Percentiles rank a stretch among this genome's conserved stretches.
Evolutionary conservation across 2,113 vertebrate genomes (phyloP).

Genomic region (Cnemophilus loriae): DNA sequence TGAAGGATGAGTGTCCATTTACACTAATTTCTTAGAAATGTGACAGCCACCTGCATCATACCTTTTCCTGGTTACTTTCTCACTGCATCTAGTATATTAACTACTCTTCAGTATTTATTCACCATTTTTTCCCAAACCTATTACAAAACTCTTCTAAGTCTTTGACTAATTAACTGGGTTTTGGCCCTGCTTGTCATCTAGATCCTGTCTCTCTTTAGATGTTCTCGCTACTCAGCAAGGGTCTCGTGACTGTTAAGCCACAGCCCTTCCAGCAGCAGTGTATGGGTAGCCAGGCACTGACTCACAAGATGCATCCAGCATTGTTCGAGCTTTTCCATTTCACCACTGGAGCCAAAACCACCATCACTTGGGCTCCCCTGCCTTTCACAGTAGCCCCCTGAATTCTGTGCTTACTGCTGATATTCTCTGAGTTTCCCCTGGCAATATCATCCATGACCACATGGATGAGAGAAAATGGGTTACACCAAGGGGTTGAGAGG

Average conservation of each 20-base stretch:
- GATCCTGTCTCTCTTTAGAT: neutral
- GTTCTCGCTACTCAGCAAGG: accelerated
- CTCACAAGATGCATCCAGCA: neutral
- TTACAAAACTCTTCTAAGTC: neutral
- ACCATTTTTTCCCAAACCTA: neutral
- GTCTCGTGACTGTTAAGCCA: neutral
- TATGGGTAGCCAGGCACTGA: neutral
- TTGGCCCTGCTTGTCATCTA: neutral
- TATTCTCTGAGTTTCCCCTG: neutral
- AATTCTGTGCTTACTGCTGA: neutral
- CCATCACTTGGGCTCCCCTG: neutral
- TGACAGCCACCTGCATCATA: neutral
- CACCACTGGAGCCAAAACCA: accelerated
- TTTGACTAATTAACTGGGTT: neutral
- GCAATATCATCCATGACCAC: neutral
- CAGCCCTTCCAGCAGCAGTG: neutral
- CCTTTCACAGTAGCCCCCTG: neutral
- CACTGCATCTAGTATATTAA: neutral
- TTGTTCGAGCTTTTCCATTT: neutral
- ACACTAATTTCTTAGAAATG: neutral
- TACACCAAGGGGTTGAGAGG: neutral
- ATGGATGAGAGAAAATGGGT: neutral
- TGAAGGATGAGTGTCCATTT: neutral
- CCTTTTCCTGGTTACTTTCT: neutral
- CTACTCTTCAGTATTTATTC: neutral